Conservation (phyloP, 2,888 invertebrate species). For the Noctua janthina region DNA sequence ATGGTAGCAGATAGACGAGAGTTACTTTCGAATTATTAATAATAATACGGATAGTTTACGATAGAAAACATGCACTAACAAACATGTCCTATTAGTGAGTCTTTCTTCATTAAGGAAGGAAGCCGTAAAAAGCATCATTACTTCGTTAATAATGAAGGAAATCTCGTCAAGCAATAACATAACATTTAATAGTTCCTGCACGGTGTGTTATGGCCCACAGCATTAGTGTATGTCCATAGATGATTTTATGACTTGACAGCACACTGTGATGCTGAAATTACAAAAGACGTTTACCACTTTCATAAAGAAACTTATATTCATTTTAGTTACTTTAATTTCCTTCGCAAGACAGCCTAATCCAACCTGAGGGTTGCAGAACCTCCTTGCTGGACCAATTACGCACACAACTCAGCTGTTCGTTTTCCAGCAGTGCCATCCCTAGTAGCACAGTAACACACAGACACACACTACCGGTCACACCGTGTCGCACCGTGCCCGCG, state of each 20-base stretch:
- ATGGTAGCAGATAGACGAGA: background rate
- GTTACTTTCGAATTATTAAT: background rate
- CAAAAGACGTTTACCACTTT: background rate
- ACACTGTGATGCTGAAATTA: constrained; percentile 18
- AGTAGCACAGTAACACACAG: constrained; percentile 53
- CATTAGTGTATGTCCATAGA: constrained; percentile 1
- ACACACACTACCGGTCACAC: constrained; percentile 39
- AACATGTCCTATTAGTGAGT: background rate
- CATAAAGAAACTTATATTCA: background rate
- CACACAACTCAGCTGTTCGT: background rate
- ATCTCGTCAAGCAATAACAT: constrained; percentile 24
- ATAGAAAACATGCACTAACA: background rate
- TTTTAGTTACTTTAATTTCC: background rate
- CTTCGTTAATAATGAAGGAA: constrained; percentile 10
- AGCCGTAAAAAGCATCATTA: constrained; percentile 5
- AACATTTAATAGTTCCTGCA: constrained; percentile 18
- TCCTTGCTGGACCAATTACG: constrained; percentile 33
- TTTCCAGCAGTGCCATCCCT: constrained; percentile 48
- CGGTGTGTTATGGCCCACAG: background rate
- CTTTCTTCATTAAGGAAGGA: constrained; percentile 37
- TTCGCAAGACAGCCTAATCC: background rate
- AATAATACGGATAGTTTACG: background rate
- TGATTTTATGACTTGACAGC: constrained; percentile 16
- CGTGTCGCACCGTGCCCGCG: constrained; percentile 48
- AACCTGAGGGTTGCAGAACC: constrained; percentile 40